Evolutionary conservation across 1,140 invertebrate species (phyloP).

Genomic region (Aporrectodea caliginosa): DNA sequence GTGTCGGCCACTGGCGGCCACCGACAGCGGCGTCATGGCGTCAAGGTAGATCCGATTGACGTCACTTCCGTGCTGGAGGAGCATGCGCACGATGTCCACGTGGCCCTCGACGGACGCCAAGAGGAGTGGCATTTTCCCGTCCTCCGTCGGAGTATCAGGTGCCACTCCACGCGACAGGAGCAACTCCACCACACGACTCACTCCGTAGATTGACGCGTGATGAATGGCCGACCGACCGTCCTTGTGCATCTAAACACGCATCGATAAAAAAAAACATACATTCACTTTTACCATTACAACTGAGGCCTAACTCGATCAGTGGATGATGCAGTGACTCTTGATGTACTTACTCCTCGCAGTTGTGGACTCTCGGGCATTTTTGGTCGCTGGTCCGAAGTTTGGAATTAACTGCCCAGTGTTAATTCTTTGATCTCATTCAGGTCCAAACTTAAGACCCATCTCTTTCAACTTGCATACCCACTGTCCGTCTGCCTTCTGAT

Average conservation of each 20-base stretch:
- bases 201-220: constrained; percentile 76
- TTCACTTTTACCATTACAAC: neutral
- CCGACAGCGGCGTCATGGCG: constrained; percentile 41
- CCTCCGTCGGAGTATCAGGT: constrained; percentile 57
- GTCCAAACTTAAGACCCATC: too few species aligned
- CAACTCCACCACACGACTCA: constrained; percentile 71
- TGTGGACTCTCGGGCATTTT: too few species aligned
- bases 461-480: too few species aligned
- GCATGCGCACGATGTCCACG: constrained; percentile 69
- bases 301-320: too few species aligned
- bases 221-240: constrained; percentile 74
- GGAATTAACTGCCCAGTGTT: too few species aligned
- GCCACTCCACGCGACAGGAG: constrained; percentile 75
- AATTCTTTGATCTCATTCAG: too few species aligned
- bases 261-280: constrained; percentile 1
- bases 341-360: too few species aligned
- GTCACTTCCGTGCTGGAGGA: constrained; percentile 73
- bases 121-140: constrained; percentile 84
- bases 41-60: constrained; percentile 63
- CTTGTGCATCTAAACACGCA: constrained; percentile 65
- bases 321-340: too few species aligned
- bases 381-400: too few species aligned
- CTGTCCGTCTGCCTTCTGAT: too few species aligned
- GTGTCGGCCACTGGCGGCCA: constrained; percentile 63
- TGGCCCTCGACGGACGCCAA: constrained; percentile 77